A percentile compares a stretch with the other conserved stretches of the same genome.
phyloP scores from a whole-genome alignment of 2,797 vertebrate genomes.

The Halcyon chelicuti region DNA sequence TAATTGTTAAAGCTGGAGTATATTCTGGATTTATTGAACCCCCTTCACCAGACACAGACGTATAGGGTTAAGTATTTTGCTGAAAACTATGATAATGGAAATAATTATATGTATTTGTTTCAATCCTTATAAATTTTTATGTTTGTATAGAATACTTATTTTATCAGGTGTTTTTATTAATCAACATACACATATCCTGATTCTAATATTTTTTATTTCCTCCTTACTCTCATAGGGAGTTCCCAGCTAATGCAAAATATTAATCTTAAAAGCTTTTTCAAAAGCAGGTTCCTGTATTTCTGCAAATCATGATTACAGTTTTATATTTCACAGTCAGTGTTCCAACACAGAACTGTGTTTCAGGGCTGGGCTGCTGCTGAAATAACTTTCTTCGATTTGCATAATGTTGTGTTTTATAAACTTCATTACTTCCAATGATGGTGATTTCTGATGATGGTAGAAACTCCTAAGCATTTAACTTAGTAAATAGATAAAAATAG shows the following conservation, averaged over 20 bases:
- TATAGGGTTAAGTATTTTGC: not conserved
- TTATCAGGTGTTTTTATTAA: not conserved
- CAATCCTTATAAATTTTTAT: not conserved
- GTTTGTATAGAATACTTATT: not conserved
- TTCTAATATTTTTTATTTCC: not conserved
- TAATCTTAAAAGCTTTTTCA: not conserved
- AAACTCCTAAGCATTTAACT: not conserved
- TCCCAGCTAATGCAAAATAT: not conserved
- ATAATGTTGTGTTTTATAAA: not conserved
- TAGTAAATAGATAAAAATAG: not conserved
- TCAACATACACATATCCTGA: not conserved
- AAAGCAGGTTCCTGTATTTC: not conserved
- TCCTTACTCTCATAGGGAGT: not conserved
- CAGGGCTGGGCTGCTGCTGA: not conserved
- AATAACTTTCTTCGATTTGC: not conserved
- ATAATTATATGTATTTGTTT: not conserved
- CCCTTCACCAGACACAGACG: not conserved
- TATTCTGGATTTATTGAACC: not conserved
- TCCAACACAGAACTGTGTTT: not conserved
- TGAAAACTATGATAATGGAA: not conserved
- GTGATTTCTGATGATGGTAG: not conserved
- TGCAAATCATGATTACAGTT: not conserved
- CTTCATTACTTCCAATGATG: not conserved
- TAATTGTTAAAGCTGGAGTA: not conserved
- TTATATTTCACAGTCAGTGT: not conserved